Conservation (phyloP, 2,113 vertebrate species). For the Chloroceryle aenea region DNA sequence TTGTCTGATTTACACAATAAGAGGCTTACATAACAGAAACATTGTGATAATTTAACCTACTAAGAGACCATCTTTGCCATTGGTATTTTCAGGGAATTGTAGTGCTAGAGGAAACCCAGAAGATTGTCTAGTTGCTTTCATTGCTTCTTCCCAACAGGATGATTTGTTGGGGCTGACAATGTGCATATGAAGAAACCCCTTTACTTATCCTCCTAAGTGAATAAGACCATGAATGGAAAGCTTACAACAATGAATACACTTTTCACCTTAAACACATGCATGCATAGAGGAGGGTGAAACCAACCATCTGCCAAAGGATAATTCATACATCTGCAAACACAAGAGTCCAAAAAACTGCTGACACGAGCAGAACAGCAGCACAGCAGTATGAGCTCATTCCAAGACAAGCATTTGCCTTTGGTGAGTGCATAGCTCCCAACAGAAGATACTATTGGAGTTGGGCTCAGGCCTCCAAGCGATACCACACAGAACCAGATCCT, state of each 20-base stretch:
- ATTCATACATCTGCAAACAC: slow-evolving; percentile 3
- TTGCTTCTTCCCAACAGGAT: not conserved
- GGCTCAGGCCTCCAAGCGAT: slow-evolving; percentile 18
- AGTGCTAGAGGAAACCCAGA: not conserved
- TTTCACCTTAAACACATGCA: not conserved
- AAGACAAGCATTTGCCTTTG: slow-evolving; percentile 20
- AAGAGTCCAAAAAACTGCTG: slow-evolving; percentile 39
- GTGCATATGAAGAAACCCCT: not conserved
- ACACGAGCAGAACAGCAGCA: not conserved
- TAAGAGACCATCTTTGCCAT: not conserved
- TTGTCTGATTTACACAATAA: not conserved
- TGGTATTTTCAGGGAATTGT: not conserved
- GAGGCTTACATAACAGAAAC: not conserved
- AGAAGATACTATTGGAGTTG: not conserved
- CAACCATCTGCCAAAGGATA: slow-evolving; percentile 31
- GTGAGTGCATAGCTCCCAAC: not conserved
- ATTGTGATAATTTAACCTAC: not conserved
- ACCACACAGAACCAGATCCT: slow-evolving; percentile 50
- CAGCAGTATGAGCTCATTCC: slow-evolving; percentile 44
- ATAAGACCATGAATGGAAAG: not conserved
- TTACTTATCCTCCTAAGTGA: not conserved
- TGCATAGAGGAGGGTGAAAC: not conserved
- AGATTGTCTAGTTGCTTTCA: not conserved
- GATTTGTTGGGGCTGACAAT: not conserved
- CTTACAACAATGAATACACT: not conserved